Evolutionary conservation across 2,888 invertebrate species (phyloP).

Genomic region (Cataglyphis altisquamis): DNA sequence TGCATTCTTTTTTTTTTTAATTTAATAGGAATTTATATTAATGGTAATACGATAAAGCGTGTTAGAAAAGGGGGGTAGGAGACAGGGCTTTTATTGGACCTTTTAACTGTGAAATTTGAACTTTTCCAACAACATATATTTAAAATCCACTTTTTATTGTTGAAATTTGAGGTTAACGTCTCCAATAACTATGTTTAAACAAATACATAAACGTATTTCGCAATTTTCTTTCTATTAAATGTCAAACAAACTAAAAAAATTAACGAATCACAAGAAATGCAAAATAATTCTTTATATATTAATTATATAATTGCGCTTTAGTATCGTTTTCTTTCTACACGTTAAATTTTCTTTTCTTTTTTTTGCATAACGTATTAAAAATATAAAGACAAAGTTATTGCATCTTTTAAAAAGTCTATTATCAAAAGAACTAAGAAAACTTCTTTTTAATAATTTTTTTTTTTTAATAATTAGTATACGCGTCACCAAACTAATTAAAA

Average conservation of each 20-base stretch:
- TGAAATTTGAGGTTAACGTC: conserved; percentile 19
- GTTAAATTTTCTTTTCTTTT: neutral
- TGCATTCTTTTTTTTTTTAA: conserved; percentile 8
- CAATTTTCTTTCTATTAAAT: neutral
- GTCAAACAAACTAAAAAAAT: neutral
- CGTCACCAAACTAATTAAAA: neutral
- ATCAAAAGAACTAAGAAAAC: neutral
- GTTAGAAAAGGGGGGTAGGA: neutral
- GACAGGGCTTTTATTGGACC: neutral
- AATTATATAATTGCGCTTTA: neutral
- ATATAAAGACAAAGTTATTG: neutral
- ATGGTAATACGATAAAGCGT: conserved; percentile 6
- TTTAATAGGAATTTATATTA: conserved; percentile 27
- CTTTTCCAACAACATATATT: neutral
- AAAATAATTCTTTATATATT: neutral
- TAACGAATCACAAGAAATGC: neutral
- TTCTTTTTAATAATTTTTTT: neutral
- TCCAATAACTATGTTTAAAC: conserved; percentile 16
- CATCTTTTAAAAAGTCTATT: neutral
- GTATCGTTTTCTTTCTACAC: neutral
- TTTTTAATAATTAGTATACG: neutral
- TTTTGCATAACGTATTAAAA: neutral
- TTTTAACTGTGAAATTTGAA: conserved; percentile 24
- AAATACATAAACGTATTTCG: neutral
- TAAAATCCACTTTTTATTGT: conserved; percentile 12